Evolutionary conservation across 2,888 invertebrate genomes (phyloP).

Genomic region (Charanyca ferruginea): DNA sequence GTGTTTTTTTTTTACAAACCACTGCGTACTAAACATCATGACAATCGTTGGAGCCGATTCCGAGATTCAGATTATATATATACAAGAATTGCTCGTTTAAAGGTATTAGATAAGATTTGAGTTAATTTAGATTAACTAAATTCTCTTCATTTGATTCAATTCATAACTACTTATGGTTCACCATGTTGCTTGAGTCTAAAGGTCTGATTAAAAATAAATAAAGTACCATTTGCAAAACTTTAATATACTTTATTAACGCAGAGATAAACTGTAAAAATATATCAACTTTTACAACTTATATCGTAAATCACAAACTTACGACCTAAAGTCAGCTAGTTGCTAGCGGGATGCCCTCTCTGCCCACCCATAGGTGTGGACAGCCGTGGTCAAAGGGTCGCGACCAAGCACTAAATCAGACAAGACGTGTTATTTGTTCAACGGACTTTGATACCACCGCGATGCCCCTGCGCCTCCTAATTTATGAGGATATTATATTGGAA

Average conservation of each 20-base stretch:
- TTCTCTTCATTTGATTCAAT: too few relatives aligned
- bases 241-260: constrained; percentile 14
- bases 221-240: constrained; percentile 1
- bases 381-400: constrained; percentile 62
- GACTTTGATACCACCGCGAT: constrained; percentile 71
- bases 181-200: background rate
- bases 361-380: constrained; percentile 87
- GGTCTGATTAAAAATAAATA: background rate
- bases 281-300: constrained; percentile 42
- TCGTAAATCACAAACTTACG: constrained; percentile 60
- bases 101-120: too few relatives aligned
- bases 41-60: too few relatives aligned
- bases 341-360: constrained; percentile 78
- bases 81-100: too few relatives aligned
- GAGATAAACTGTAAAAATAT: constrained; percentile 34
- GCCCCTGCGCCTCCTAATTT: constrained; percentile 62
- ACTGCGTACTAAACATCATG: too few relatives aligned
- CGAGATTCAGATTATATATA: too few relatives aligned
- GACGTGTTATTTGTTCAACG: constrained; percentile 82
- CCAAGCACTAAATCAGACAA: constrained; percentile 75
- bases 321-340: constrained; percentile 71
- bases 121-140: too few relatives aligned
- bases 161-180: background rate
- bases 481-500: constrained; percentile 56
- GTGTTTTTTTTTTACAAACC: too few relatives aligned